These are phyloP conservation scores for Malaclemys terrapin DNA, from an alignment of 2,113 vertebrate genomes.

Conservation along the genomic window DNA sequence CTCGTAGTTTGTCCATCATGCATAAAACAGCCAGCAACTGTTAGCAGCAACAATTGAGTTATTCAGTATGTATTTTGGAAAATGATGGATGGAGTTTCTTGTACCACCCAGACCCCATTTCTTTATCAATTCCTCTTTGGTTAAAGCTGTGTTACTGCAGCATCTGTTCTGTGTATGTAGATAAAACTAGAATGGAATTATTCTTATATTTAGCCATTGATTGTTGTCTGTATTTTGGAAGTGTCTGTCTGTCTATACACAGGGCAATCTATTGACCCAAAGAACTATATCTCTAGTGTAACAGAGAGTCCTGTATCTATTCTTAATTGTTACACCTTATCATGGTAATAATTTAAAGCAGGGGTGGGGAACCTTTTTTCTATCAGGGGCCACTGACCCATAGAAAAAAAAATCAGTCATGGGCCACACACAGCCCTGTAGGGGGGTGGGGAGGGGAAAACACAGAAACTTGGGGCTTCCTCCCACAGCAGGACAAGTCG, in stretches of 20 bases:
- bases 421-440: too few species aligned
- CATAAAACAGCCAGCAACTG: constrained; percentile 51
- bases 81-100: constrained; percentile 53
- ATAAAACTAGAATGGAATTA: constrained; percentile 29
- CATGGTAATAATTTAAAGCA: background rate
- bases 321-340: background rate
- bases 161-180: constrained; percentile 38
- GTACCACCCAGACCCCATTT: constrained; percentile 66
- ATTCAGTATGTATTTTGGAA: constrained; percentile 52
- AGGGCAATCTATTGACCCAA: background rate
- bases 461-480: too few species aligned
- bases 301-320: background rate
- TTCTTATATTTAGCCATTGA: background rate
- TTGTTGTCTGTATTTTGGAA: too few species aligned
- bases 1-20: background rate
- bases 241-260: too few species aligned
- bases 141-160: constrained; percentile 36
- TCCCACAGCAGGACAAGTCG: too few species aligned
- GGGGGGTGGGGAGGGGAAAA: fast-evolving
- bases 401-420: too few species aligned
- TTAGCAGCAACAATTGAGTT: constrained; percentile 50
- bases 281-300: background rate
- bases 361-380: too few species aligned
- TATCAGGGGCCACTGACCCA: too few species aligned
- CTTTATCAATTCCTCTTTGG: constrained; percentile 24